Percentiles rank a stretch among this genome's conserved stretches.
Evolutionary conservation across 2,113 vertebrate genomes (phyloP).

Genomic region (Ascaphus truei): DNA sequence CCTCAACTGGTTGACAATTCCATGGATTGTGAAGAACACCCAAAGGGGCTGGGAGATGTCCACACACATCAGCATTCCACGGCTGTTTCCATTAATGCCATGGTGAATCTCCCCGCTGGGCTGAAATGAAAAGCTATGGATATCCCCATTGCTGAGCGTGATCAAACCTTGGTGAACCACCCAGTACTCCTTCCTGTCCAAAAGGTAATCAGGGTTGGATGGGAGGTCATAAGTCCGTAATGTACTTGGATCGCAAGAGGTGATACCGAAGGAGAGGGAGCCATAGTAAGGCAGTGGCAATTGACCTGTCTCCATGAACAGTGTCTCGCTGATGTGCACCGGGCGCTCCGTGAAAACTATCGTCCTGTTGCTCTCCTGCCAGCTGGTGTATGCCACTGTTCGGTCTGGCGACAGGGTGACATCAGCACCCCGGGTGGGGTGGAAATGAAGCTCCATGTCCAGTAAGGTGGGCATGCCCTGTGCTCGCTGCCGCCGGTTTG

Average conservation of each 20-base stretch:
- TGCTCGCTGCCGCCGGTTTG: constrained; percentile 59
- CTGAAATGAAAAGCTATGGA: constrained; percentile 87
- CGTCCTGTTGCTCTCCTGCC: constrained; percentile 87
- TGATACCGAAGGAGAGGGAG: constrained; percentile 87
- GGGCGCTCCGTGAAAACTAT: constrained; percentile 92
- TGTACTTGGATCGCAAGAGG: constrained; percentile 88
- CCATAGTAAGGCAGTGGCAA: constrained; percentile 85
- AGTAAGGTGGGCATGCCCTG: constrained; percentile 70
- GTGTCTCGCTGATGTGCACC: constrained; percentile 81
- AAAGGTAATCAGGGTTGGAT: constrained; percentile 84
- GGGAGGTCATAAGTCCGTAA: constrained; percentile 88
- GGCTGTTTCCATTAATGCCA: constrained; percentile 80
- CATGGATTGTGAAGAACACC: constrained; percentile 91
- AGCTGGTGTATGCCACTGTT: constrained; percentile 81
- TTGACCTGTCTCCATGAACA: constrained; percentile 89
- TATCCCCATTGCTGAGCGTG: constrained; percentile 76
- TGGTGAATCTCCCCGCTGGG: constrained; percentile 88
- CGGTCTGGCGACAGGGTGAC: constrained; percentile 88
- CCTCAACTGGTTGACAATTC: constrained; percentile 86
- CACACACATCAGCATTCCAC: constrained; percentile 88
- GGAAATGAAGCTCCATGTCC: constrained; percentile 89
- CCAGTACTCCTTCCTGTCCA: constrained; percentile 98
- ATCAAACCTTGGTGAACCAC: constrained; percentile 88
- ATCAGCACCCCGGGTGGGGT: constrained; percentile 82
- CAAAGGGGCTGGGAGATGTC: constrained; percentile 93